Conservation (phyloP, 92 coral and sea anemone genomes). For the Phenganax stokvisi region DNA sequence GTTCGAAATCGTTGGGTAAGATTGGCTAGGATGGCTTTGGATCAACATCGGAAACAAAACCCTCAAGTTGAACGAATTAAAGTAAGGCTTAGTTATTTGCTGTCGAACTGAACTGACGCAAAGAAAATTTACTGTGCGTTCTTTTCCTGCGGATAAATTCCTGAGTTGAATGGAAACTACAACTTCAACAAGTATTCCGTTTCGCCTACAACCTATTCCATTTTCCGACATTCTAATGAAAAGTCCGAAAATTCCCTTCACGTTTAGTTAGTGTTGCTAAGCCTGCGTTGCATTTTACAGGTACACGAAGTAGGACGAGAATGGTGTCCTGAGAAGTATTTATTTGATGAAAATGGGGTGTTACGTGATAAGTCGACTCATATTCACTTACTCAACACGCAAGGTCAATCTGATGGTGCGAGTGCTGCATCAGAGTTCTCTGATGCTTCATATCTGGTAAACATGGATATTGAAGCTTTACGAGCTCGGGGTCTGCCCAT, state of each 20-base stretch:
- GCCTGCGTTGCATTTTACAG: not conserved
- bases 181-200: too few relatives aligned
- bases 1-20: constrained; percentile 39
- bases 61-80: not conserved
- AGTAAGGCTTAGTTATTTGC: not conserved
- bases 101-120: too few relatives aligned
- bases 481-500: constrained; percentile 22
- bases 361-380: not conserved
- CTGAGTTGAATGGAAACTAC: too few relatives aligned
- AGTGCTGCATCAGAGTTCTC: constrained; percentile 35
- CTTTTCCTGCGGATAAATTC: too few relatives aligned
- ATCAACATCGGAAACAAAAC: constrained; percentile 19
- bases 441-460: constrained; percentile 21
- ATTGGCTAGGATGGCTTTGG: constrained; percentile 19
- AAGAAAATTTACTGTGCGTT: too few relatives aligned
- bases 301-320: not conserved
- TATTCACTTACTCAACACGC: not conserved
- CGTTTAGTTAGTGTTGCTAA: too few relatives aligned
- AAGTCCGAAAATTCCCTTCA: too few relatives aligned
- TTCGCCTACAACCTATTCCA: too few relatives aligned
- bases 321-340: constrained; percentile 34
- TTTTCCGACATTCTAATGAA: too few relatives aligned
- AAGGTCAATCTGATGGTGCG: not conserved
- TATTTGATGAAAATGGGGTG: constrained; percentile 27
- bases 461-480: constrained; percentile 12